phyloP scores from a whole-genome alignment of 2,797 vertebrate genomes.

The Holocentrus rufus region DNA sequence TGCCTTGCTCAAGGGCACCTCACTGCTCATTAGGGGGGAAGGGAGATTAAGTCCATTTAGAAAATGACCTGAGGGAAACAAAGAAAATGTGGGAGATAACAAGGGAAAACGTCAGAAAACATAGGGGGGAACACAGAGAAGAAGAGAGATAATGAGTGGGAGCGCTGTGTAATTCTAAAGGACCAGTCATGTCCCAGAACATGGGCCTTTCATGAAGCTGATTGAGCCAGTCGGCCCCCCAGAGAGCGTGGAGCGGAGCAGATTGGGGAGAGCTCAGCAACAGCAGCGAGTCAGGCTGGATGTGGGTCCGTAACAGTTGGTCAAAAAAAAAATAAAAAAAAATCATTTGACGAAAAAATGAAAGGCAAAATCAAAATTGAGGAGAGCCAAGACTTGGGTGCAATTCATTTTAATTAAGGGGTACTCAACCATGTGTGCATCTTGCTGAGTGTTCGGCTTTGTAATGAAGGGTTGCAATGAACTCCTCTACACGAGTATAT shows the following conservation, averaged over 20 bases:
- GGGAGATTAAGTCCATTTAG: no score
- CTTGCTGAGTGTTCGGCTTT: not conserved
- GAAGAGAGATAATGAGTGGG: conserved; percentile 8
- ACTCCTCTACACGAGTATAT: not conserved
- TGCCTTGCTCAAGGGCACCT: conserved; percentile 5
- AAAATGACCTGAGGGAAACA: no score
- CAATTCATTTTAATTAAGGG: not conserved
- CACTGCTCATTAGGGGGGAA: no score
- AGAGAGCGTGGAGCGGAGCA: not conserved
- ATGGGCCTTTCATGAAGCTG: conserved; percentile 28
- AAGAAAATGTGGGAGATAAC: not conserved
- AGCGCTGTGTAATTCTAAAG: conserved; percentile 17
- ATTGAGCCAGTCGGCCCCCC: conserved; percentile 9
- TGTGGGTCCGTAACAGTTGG: conserved; percentile 12
- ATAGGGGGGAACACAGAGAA: conserved; percentile 14
- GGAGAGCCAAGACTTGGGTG: not conserved
- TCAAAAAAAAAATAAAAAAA: no score
- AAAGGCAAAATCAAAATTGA: not conserved
- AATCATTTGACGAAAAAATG: conserved; percentile 13
- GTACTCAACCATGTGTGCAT: not conserved
- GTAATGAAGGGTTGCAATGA: not conserved
- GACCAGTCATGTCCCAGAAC: conserved; percentile 11
- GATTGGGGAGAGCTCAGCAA: no score
- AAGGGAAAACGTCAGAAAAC: conserved; percentile 22
- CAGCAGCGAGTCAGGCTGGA: conserved; percentile 7